phyloP scores from a whole-genome alignment of 1,140 invertebrate genomes.

The Galleria mellonella region DNA sequence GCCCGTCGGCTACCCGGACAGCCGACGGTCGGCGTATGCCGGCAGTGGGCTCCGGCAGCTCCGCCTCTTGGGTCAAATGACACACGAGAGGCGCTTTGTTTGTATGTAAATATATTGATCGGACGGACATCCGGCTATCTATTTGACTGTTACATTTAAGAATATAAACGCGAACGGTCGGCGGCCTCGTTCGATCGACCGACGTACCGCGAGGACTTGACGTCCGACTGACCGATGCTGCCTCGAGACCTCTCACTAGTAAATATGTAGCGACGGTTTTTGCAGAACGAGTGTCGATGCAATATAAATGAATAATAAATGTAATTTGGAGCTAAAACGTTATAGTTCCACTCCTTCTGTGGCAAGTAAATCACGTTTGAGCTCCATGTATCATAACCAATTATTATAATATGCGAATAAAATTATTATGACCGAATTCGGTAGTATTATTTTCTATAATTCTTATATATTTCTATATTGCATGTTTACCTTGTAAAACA shows the following conservation, averaged over 20 bases:
- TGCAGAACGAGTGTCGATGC: slow-evolving; percentile 59
- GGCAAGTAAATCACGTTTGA: slow-evolving; percentile 38
- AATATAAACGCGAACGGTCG: slow-evolving; percentile 56
- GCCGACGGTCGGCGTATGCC: slow-evolving; percentile 7
- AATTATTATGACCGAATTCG: slow-evolving; percentile 63
- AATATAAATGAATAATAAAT: slow-evolving; percentile 64
- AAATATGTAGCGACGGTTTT: slow-evolving; percentile 66
- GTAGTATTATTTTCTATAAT: no score
- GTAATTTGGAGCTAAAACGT: slow-evolving; percentile 51
- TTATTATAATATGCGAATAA: slow-evolving; percentile 69
- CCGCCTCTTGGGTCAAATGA: slow-evolving; percentile 20
- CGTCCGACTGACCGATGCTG: slow-evolving; percentile 46
- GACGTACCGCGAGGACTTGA: slow-evolving; percentile 30
- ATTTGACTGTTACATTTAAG: slow-evolving; percentile 69
- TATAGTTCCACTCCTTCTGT: slow-evolving; percentile 29
- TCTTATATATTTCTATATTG: no score
- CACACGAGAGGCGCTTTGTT: slow-evolving; percentile 34
- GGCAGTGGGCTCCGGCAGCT: slow-evolving; percentile 15
- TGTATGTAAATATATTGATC: slow-evolving; percentile 65
- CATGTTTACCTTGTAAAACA: no score
- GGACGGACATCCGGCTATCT: slow-evolving; percentile 59
- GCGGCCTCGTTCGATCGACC: slow-evolving; percentile 35
- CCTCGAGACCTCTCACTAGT: slow-evolving; percentile 67
- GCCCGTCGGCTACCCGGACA: not conserved
- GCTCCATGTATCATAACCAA: slow-evolving; percentile 72